Percentiles rank a stretch among this genome's conserved stretches.
phyloP scores from a whole-genome alignment of 2,888 invertebrate genomes.

The Lithophane semibrunnea region DNA sequence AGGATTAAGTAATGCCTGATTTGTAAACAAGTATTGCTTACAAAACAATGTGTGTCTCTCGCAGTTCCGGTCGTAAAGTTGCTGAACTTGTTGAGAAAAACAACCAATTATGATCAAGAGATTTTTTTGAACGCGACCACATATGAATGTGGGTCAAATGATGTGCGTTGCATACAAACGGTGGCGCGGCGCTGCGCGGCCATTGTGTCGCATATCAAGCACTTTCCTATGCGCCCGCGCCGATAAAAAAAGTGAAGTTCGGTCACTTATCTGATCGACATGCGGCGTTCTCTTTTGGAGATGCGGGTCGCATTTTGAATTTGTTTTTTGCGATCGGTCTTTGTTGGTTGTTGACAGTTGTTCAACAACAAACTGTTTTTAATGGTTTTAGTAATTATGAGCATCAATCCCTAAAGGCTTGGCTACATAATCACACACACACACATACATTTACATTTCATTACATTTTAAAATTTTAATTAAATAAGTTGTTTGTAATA shows the following conservation, averaged over 20 bases:
- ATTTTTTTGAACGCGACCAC: constrained; percentile 58
- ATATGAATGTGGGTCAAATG: constrained; percentile 65
- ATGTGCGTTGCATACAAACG: constrained; percentile 58
- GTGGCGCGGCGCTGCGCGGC: constrained; percentile 40
- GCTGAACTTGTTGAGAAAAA: constrained; percentile 59
- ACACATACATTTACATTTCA: too few relatives aligned
- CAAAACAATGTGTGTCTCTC: constrained; percentile 49
- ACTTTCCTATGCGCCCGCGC: constrained; percentile 59
- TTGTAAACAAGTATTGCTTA: constrained; percentile 61
- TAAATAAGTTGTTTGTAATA: too few relatives aligned
- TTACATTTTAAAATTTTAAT: too few relatives aligned
- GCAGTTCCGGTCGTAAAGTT: constrained; percentile 63
- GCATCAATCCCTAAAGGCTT: neutral
- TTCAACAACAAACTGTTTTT: neutral
- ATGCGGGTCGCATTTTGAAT: constrained; percentile 43
- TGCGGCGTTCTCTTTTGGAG: constrained; percentile 31
- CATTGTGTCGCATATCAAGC: constrained; percentile 56
- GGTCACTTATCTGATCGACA: constrained; percentile 52
- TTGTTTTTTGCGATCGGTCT: constrained; percentile 3
- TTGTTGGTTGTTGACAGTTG: neutral
- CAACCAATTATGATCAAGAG: constrained; percentile 49
- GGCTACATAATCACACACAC: too few relatives aligned
- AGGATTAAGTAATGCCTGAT: constrained; percentile 62
- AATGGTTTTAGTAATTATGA: neutral
- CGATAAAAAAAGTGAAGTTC: constrained; percentile 48